Base-by-base conservation (phyloP, 2,888 invertebrate genomes). In the Rhamphomyia laevipes region DNA sequence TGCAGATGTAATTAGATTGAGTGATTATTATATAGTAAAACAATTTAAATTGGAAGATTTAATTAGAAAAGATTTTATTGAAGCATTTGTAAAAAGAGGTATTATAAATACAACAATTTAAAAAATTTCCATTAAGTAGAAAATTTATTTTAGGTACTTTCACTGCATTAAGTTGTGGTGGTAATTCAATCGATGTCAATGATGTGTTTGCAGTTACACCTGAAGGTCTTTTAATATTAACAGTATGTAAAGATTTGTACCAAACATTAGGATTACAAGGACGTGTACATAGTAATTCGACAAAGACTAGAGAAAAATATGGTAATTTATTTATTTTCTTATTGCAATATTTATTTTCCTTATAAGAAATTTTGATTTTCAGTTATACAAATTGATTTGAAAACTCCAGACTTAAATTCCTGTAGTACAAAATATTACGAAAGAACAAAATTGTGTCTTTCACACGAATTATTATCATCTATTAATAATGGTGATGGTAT, bases 81-180 rank as follows among this genome's bases (percentile, higher is more conserved):
- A 74, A 51, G 72, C 72, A 55, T 80, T 79, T 63, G 63, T 78
- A 11, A 74, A 73, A 57, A 70, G 71, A 71, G 80, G 80, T 76
- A 61, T 7, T 6, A 6, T 27, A 27, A 27, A n/a, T n/a, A n/a
- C n/a, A n/a, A n/a, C n/a, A n/a, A n/a, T n/a, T n/a, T 17, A 16
- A 6, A 18, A n/a, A 46, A 17, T 31, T 30, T n/a, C 10, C 17
- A 17, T 30, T 47, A 13, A 16, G 23, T 30, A 11, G 11, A 30
- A 11, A 30, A 30, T 11, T 48, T 18, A 27, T 49, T 61, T 46
- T 53, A 75, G 75, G 75, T 51, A 63, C 60, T 51, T 59, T 77
- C 21, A 74, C 66, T 43, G 66, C 74, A 7, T 57, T 78, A 51
- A 73, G 73, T 47, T 61, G 74, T 41, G 67, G 67, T 50, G 70